Percentiles rank a stretch among this genome's conserved stretches.
These are phyloP conservation scores for Camponotus vicinus DNA, from an alignment of 1,140 invertebrate genomes.

Conservation along the genomic window DNA sequence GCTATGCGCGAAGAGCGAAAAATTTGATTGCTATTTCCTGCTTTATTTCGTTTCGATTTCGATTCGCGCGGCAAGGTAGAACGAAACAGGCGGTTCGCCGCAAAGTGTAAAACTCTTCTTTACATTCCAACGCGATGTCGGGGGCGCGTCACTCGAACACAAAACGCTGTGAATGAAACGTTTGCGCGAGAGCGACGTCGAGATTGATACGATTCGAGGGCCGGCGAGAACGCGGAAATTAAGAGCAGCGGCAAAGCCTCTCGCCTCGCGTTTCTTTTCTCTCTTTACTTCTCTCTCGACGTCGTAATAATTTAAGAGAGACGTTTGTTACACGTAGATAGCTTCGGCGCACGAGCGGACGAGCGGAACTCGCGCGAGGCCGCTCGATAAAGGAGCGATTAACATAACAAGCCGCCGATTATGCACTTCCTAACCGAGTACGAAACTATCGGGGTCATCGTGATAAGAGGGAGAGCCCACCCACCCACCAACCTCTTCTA, in stretches of 20 bases:
- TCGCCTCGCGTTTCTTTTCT: not conserved
- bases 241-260: constrained; percentile 16
- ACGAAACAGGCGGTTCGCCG: constrained; percentile 47
- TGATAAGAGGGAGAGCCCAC: constrained; percentile 72
- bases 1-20: constrained; percentile 14
- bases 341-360: not conserved
- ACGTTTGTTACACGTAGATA: constrained; percentile 28
- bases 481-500: not conserved
- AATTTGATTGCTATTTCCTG: constrained; percentile 46
- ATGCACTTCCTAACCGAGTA: constrained; percentile 72
- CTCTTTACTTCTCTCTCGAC: not conserved
- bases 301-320: constrained; percentile 24
- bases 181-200: not conserved
- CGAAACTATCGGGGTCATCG: constrained; percentile 78
- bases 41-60: constrained; percentile 38
- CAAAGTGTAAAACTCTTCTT: constrained; percentile 59
- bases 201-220: constrained; percentile 48
- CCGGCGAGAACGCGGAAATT: constrained; percentile 58
- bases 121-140: constrained; percentile 53
- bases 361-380: constrained; percentile 19
- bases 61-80: not conserved
- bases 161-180: constrained; percentile 23
- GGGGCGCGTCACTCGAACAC: constrained; percentile 39
- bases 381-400: constrained; percentile 79
- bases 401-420: constrained; percentile 79